Percentiles rank a stretch among this genome's conserved stretches.
Conservation (phyloP, 2,888 invertebrate species). For the Teleiodes luculella region DNA sequence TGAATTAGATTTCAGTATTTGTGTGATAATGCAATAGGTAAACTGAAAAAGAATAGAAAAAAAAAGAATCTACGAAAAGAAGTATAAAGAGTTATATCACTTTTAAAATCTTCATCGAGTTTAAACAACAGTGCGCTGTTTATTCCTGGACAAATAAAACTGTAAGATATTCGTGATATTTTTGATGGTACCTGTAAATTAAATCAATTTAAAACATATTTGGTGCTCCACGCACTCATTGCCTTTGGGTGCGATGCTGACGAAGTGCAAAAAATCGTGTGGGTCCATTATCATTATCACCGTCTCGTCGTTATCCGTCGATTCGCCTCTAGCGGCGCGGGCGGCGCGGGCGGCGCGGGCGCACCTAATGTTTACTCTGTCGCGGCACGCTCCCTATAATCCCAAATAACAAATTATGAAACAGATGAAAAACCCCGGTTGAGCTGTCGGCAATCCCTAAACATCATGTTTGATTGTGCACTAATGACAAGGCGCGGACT, state of each 20-base stretch:
- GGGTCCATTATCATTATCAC: slow-evolving; percentile 51
- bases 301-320: slow-evolving; percentile 39
- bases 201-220: slow-evolving; percentile 1
- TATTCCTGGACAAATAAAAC: too few species aligned
- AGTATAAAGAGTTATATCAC: too few species aligned
- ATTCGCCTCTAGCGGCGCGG: slow-evolving; percentile 30
- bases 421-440: slow-evolving; percentile 73
- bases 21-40: too few species aligned
- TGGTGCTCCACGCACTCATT: neutral
- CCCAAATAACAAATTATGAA: slow-evolving; percentile 77
- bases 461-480: slow-evolving; percentile 76
- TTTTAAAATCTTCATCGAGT: too few species aligned
- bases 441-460: slow-evolving; percentile 77
- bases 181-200: slow-evolving; percentile 3
- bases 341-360: slow-evolving; percentile 17
- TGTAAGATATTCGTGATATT: too few species aligned
- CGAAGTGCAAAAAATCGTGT: slow-evolving; percentile 26
- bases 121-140: too few species aligned
- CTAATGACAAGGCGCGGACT: slow-evolving; percentile 77
- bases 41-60: too few species aligned
- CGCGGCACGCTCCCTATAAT: slow-evolving; percentile 72
- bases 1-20: neutral
- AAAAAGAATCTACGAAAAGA: too few species aligned
- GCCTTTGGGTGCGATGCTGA: slow-evolving; percentile 5
- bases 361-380: slow-evolving; percentile 70